These are phyloP conservation scores for Moxostoma hubbsi DNA, from an alignment of 2,797 vertebrate species.

Conservation along the genomic window DNA sequence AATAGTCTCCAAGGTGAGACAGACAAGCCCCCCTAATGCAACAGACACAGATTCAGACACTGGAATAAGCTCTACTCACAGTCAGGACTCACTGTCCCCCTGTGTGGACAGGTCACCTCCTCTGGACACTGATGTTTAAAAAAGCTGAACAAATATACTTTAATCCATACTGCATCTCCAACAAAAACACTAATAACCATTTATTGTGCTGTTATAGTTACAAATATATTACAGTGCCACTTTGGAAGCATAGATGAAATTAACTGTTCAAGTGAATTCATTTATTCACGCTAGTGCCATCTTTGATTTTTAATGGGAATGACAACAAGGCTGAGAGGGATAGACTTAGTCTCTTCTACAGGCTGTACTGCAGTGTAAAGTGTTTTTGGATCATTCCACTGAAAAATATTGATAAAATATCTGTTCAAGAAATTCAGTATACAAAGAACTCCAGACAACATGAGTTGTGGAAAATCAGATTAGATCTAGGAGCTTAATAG, in stretches of 20 bases:
- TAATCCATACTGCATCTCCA: neutral
- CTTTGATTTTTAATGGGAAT: too few relatives aligned
- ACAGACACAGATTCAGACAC: conserved; percentile 98
- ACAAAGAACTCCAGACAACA: too few relatives aligned
- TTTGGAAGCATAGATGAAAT: neutral
- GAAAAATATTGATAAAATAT: too few relatives aligned
- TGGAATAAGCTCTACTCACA: conserved; percentile 97
- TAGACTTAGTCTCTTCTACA: neutral
- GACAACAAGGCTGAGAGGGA: too few relatives aligned
- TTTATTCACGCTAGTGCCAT: neutral
- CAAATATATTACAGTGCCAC: neutral
- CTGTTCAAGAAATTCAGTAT: too few relatives aligned
- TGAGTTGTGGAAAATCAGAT: too few relatives aligned
- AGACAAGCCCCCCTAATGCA: conserved; percentile 75
- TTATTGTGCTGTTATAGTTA: neutral
- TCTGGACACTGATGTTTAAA: conserved; percentile 76
- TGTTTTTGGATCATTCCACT: too few relatives aligned
- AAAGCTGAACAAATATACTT: neutral
- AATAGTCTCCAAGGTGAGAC: conserved; percentile 70
- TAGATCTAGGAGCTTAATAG: too few relatives aligned
- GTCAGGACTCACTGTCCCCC: conserved; percentile 91
- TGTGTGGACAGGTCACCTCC: conserved; percentile 77
- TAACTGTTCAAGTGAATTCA: neutral
- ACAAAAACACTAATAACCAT: neutral
- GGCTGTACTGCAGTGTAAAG: too few relatives aligned